Base-by-base conservation (phyloP, 2,888 invertebrate genomes). In the Rhagonycha lutea region DNA sequence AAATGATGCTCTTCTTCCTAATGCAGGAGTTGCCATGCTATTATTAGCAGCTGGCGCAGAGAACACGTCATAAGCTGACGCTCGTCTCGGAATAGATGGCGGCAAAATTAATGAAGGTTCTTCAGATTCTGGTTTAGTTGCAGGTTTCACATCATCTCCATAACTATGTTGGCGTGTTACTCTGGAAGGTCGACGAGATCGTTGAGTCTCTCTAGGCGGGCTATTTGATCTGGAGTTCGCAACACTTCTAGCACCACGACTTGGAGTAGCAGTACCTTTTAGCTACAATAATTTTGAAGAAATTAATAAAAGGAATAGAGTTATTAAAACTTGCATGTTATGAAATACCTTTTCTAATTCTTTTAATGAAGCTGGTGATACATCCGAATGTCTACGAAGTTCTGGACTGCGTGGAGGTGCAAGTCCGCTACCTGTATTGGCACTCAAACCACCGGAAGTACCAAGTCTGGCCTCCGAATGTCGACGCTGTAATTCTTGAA, bases 341-440 rank as follows among this genome's bases (percentile, higher is more conserved):
- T 7, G 2, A 78, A 88, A 89, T 91, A 95, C 95, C 92, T 95
- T 95, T 88, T 96, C 96, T n/a, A 96, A 89, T 86, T 96, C 96
- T 85, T 96, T 96, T 68, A 96, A 89, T 61, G 95, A 95, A 3
- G 95, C 95, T 12, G 96, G 95, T 11, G 96, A 96, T 2, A 96
- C 96, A 85, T 96, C 96, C 1, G 95, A 96, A 85, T 96, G 96
- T 60, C 96, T 89, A 18, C 96, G 90, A 9, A 95, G 88, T 85
- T 96, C 96, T 0, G 95, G 95, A 78, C 94, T 95, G 76, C 95
- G 91, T 0, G 95, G 96, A 11, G 95, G 96, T n/a, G 95, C 95
- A 29, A 96, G 89, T 2, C 92, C 95, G 28, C 90, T 87, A 76
- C 90, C 89, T 5, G 67, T 23, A 14, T 29, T 47, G 4, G 69